Percentiles rank a stretch among this genome's conserved stretches.
These are phyloP conservation scores for Bugula neritina DNA, from an alignment of 2,888 invertebrate species.

Conservation along the genomic window DNA sequence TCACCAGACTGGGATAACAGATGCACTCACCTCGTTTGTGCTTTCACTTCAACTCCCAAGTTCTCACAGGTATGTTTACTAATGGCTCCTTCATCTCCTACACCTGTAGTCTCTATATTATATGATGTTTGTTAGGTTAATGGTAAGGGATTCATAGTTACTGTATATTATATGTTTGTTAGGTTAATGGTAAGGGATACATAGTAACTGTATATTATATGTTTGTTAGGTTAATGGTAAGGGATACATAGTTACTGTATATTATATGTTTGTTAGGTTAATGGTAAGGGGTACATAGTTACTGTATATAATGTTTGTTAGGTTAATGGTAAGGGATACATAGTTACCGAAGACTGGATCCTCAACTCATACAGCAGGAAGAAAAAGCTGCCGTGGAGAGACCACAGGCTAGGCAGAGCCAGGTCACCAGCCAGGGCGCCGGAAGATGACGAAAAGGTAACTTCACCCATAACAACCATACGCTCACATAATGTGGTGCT, in stretches of 20 bases:
- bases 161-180: no score
- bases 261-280: no score
- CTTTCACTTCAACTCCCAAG: constrained; percentile 82
- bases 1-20: constrained; percentile 66
- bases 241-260: no score
- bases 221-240: no score
- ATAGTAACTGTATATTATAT: no score
- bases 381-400: constrained; percentile 64
- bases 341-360: constrained; percentile 71
- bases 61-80: constrained; percentile 64
- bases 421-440: constrained; percentile 45
- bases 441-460: constrained; percentile 37
- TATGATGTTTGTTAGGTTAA: neutral
- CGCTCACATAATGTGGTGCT: no score
- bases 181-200: no score
- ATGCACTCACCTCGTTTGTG: constrained; percentile 86
- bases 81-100: no score
- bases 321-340: constrained; percentile 60
- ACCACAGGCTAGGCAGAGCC: constrained; percentile 41
- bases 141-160: no score
- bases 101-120: neutral
- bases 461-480: neutral
- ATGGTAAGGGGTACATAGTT: no score
- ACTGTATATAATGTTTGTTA: no score
- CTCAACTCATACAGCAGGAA: constrained; percentile 61